These are phyloP conservation scores for Montipora sp. DNA, from an alignment of 64 coral and sea anemone species.

Conservation along the genomic window DNA sequence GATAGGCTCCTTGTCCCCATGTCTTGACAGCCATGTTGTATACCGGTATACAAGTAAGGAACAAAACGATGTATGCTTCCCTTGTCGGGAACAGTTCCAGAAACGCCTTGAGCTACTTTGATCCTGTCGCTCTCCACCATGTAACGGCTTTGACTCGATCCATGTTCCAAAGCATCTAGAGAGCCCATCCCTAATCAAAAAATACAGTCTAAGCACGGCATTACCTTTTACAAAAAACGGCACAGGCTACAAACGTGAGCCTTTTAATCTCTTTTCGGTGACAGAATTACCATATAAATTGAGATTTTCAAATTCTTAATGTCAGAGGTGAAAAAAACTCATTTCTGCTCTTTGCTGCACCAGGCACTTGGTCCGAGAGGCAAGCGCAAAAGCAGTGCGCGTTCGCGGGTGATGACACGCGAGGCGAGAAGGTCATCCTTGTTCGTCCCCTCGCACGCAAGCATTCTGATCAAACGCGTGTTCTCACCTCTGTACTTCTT, in stretches of 20 bases:
- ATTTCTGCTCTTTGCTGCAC: no score
- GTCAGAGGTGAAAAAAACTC: no score
- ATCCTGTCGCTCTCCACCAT: conserved; percentile 83
- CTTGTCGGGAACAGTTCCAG: conserved; percentile 84
- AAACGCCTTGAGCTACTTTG: conserved; percentile 91
- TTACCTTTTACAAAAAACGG: no score
- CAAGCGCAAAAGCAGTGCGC: no score
- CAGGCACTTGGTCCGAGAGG: no score
- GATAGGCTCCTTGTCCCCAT: conserved; percentile 82
- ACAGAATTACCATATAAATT: no score
- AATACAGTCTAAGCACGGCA: not conserved
- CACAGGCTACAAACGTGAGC: no score
- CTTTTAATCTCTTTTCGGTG: no score
- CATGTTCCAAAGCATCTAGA: conserved; percentile 79
- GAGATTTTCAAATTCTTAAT: no score
- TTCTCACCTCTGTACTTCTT: conserved; percentile 88
- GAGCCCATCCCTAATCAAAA: conserved; percentile 83
- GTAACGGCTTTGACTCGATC: conserved; percentile 92
- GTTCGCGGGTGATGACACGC: no score
- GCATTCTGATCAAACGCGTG: not conserved
- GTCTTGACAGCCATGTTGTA: conserved; percentile 93
- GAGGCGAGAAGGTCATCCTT: no score
- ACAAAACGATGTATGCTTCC: conserved; percentile 83
- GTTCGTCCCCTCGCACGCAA: not conserved
- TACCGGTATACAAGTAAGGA: conserved; percentile 72